Base-by-base conservation (phyloP, 2,888 invertebrate genomes). In the Luperina nickerlii region DNA sequence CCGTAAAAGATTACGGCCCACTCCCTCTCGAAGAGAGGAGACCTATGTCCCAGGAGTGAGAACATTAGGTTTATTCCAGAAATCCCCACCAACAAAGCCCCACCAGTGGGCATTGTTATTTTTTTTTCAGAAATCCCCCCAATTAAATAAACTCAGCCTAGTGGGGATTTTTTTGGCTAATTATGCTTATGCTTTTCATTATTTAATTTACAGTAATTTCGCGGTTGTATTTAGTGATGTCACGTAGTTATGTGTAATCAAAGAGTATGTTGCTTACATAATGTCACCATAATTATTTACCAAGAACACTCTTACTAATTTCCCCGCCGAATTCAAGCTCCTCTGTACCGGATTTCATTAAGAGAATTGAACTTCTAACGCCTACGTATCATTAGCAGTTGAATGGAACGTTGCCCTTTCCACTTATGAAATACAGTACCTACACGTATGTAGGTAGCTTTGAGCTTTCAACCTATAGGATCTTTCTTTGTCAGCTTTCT, bases 271-370 rank as follows among this genome's bases (percentile, higher is more conserved):
- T 27, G 20, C 20, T 27, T 27, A 45, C 20, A 68, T 20, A 45
- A 45, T 27, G 11, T 27, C 24, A 42, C 27, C 42, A 45, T 45
- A 42, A 42, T 27, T 38, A 18, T 62, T 42, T 32, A 65, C 62
- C 45, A 32, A 77, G 27, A 45, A 27, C n/a, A 67, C 84, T 1
- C 45, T 60, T 20, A 7, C 65, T 82, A 60, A 82, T 54, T 71
- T 66, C n/a, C 13, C 8, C 54, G 48, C 3, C 63, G 42, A 45
- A 74, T 51, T 57, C 42, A 48, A 72, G 42, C 57, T 27, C 51
- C 75, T 48, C 54, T 48, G n/a, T n/a, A 78, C 78, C 82, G 76
- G 76, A 81, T 85, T 88, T 87, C 72, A 89, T 89, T 86, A 81
- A 78, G 80, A 84, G 81, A 85, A 86, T 90, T 82, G 71, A 81